Conservation (phyloP, 2,888 invertebrate genomes). For the Melitaea athalia region DNA sequence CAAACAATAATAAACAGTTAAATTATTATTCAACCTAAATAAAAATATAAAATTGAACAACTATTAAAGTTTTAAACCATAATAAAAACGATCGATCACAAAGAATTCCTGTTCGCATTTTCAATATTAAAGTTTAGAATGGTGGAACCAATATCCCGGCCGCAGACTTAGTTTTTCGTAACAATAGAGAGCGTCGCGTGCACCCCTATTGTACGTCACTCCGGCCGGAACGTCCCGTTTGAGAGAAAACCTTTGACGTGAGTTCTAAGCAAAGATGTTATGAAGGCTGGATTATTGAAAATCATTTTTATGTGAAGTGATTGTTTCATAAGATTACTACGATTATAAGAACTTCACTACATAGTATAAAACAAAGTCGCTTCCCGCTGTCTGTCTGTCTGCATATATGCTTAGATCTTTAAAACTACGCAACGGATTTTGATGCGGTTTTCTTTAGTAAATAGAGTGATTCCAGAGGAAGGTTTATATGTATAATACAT, state of each 20-base stretch:
- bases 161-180: conserved; percentile 18
- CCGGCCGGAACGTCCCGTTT: conserved; percentile 23
- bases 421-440: no score
- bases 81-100: background rate
- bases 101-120: conserved; percentile 2
- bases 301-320: background rate
- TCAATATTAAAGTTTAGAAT: conserved; percentile 10
- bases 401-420: no score
- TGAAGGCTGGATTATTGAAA: background rate
- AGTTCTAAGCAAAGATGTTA: conserved; percentile 1
- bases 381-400: no score
- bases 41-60: no score
- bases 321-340: background rate
- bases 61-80: no score
- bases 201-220: conserved; percentile 21
- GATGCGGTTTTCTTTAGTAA: no score
- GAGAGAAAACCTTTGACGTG: background rate
- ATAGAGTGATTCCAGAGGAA: no score
- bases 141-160: conserved; percentile 25
- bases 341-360: no score
- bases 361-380: no score
- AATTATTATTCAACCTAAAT: no score
- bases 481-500: no score
- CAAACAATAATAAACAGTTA: no score
- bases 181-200: conserved; percentile 26